Evolutionary conservation across 1,140 invertebrate genomes (phyloP).

Genomic region (Oncopodura yosiiana): DNA sequence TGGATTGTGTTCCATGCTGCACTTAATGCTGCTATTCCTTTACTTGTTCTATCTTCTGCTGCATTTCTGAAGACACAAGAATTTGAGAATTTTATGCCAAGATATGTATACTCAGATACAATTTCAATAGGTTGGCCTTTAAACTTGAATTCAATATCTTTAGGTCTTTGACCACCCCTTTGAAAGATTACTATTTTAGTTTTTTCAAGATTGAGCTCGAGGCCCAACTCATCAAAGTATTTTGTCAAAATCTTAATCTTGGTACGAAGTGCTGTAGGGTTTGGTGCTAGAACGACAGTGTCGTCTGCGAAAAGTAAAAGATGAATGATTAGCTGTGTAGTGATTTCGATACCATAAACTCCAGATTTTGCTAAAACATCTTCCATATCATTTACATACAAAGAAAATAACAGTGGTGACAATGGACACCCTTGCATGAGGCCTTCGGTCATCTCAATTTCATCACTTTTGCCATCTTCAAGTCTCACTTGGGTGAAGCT

Average conservation of each 20-base stretch:
- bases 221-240: slow-evolving; percentile 17
- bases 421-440: slow-evolving; percentile 33
- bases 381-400: slow-evolving; percentile 32
- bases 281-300: not conserved
- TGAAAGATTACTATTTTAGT: slow-evolving; percentile 30
- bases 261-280: not conserved
- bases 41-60: not conserved
- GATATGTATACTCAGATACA: slow-evolving; percentile 23
- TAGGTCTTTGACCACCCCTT: not conserved
- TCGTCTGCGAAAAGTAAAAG: not conserved
- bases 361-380: slow-evolving; percentile 1
- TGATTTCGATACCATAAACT: slow-evolving; percentile 7
- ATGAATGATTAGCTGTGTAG: not conserved
- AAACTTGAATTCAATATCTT: slow-evolving; percentile 1
- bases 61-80: slow-evolving; percentile 1
- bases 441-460: slow-evolving; percentile 25
- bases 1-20: not conserved
- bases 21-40: slow-evolving; percentile 1
- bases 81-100: slow-evolving; percentile 12
- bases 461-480: not conserved
- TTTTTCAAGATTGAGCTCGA: slow-evolving; percentile 27
- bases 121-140: slow-evolving; percentile 9
- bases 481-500: slow-evolving; percentile 13
- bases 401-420: slow-evolving; percentile 32
- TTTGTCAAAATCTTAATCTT: not conserved